Base-by-base conservation (phyloP, 1,140 invertebrate species). In the Artemia franciscana region DNA sequence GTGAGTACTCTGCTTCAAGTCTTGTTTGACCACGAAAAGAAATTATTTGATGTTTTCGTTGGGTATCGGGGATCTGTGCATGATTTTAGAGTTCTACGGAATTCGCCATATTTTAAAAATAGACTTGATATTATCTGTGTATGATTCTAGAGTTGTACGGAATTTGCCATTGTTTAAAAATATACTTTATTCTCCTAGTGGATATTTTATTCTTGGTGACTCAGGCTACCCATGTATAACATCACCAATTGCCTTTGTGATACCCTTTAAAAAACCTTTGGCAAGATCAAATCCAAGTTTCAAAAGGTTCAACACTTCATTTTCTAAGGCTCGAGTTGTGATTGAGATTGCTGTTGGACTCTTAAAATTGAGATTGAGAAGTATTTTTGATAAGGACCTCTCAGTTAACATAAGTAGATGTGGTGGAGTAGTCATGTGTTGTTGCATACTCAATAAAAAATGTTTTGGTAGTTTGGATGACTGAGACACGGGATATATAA, bases 31-130 rank as follows among this genome's bases (percentile, higher is more conserved):
- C 60, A 65, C 30, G 58, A 21, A 23, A 60, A 28, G 26, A 62
- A 62, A 51, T 62, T 66, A n/a, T 0, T 63, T 12, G 60, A 66
- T 26, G 27, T 65, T 24, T 65, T 62, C 62, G 56, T 51, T 4
- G 65, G 60, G 12, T 65, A 58, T 26, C 65, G 60, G 9, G 65
- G 65, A 7, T 65, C 65, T 2, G 26, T 51, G 5, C 65, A 65
- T 28, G 65, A 65, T 56, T 30, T 56, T 4, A 57, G 65, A 21
- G 7, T 39, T n/a, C 30, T n/a, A n/a, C 0, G 60, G 12, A 65
- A 63, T 12, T 60, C 57, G 12, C 25, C 59, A 7, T 18, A 65
- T 18, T 61, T 3, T 26, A 60, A 26, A 12, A 24, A 64, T 12
- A 2, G 15, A 5, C 15, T 57, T 5, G 3, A 62, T 26, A 24